phyloP scores from a whole-genome alignment of 1,140 invertebrate genomes.

The Bombus superbus region DNA sequence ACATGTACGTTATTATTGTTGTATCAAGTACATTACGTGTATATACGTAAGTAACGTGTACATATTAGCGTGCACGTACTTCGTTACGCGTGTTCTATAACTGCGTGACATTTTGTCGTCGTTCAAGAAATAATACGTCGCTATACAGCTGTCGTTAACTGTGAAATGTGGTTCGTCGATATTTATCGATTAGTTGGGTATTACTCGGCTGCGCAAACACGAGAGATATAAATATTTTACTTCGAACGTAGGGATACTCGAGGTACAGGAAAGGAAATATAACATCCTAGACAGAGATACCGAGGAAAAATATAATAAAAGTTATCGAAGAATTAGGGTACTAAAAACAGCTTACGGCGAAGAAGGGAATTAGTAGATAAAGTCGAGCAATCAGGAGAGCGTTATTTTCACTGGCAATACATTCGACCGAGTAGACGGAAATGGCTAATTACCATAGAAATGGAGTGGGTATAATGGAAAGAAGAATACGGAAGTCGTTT shows the following conservation, averaged over 20 bases:
- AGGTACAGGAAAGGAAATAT: neutral
- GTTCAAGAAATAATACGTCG: slow-evolving; percentile 18
- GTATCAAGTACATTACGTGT: no score
- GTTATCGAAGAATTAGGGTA: neutral
- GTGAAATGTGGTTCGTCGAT: neutral
- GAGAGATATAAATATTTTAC: neutral
- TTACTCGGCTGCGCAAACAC: neutral
- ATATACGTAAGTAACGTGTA: no score
- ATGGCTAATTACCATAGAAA: slow-evolving; percentile 50
- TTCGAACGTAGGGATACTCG: neutral
- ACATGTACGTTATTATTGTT: no score
- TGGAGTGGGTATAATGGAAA: slow-evolving; percentile 22
- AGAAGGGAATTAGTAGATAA: slow-evolving; percentile 18
- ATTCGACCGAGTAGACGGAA: slow-evolving; percentile 11
- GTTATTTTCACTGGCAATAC: slow-evolving; percentile 18
- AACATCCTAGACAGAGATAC: no score
- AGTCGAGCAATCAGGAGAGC: slow-evolving; percentile 7
- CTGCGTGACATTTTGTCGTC: neutral
- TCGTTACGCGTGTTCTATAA: neutral
- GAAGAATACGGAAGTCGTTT: slow-evolving; percentile 44
- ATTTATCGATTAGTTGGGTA: neutral
- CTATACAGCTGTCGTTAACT: neutral
- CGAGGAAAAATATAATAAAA: neutral
- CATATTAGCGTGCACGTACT: no score
- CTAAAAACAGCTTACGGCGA: neutral